Evolutionary conservation across 2,888 invertebrate genomes (phyloP).

Genomic region (Melanotus villosus): DNA sequence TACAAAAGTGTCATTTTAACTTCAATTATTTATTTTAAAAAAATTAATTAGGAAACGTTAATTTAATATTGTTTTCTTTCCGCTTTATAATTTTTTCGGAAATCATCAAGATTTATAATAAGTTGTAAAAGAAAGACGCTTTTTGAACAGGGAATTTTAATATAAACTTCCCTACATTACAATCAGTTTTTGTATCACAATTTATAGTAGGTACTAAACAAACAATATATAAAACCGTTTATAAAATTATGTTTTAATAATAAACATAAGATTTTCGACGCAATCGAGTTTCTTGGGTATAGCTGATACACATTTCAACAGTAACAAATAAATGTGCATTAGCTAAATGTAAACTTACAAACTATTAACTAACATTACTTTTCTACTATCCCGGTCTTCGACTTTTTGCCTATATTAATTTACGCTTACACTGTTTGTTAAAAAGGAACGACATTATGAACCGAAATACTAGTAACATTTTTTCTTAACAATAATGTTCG

Average conservation of each 20-base stretch:
- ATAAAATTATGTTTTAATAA: conserved; percentile 35
- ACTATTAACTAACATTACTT: background rate
- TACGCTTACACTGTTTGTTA: background rate
- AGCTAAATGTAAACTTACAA: background rate
- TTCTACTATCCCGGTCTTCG: background rate
- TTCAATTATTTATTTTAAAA: too few relatives aligned
- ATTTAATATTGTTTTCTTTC: too few relatives aligned
- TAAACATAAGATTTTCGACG: background rate
- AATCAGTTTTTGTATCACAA: conserved; percentile 53
- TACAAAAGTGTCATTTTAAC: too few relatives aligned
- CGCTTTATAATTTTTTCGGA: too few relatives aligned
- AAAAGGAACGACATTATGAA: background rate
- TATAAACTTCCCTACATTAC: conserved; percentile 60
- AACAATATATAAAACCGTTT: conserved; percentile 28
- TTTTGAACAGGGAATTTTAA: conserved; percentile 60
- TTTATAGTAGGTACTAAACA: conserved; percentile 7
- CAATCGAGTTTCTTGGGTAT: background rate
- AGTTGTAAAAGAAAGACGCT: conserved; percentile 12
- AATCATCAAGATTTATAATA: too few relatives aligned
- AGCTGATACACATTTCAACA: conserved; percentile 52
- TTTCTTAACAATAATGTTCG: background rate
- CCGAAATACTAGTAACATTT: background rate
- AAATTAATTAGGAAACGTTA: too few relatives aligned
- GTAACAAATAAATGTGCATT: conserved; percentile 56
- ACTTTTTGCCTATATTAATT: conserved; percentile 12